Percentiles rank a stretch among this genome's conserved stretches.
These are phyloP conservation scores for Lipophrys pholis DNA, from an alignment of 2,113 vertebrate genomes.

Conservation along the genomic window DNA sequence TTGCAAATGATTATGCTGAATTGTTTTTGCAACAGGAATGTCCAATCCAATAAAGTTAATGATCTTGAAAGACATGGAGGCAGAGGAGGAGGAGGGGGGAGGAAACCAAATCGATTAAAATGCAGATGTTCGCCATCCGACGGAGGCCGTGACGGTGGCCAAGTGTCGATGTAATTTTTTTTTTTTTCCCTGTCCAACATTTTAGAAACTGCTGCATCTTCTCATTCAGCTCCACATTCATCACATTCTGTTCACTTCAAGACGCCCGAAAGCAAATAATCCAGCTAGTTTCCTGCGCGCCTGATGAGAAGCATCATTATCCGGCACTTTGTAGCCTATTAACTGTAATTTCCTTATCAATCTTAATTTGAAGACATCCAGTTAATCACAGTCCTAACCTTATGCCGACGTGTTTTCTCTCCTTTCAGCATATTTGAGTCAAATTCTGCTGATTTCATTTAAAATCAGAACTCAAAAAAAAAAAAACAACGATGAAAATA, in stretches of 20 bases:
- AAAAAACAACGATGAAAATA: too few species aligned
- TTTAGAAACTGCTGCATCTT: constrained; percentile 13
- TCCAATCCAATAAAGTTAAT: constrained; percentile 84
- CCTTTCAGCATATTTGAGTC: too few species aligned
- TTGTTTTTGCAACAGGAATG: constrained; percentile 84
- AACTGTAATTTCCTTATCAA: constrained; percentile 36
- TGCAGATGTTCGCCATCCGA: constrained; percentile 74
- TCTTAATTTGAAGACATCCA: constrained; percentile 31
- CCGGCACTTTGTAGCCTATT: constrained; percentile 6
- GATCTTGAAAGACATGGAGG: constrained; percentile 79
- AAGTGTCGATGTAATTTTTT: constrained; percentile 40
- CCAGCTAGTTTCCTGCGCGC: neutral
- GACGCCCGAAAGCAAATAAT: neutral
- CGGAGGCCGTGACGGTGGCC: constrained; percentile 30
- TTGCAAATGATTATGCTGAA: constrained; percentile 81
- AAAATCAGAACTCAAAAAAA: too few species aligned
- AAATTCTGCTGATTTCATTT: too few species aligned
- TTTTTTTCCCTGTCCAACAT: constrained; percentile 5
- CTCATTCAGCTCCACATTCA: constrained; percentile 2
- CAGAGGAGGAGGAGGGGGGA: constrained; percentile 31
- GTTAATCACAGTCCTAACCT: constrained; percentile 10
- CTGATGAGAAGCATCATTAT: constrained; percentile 47
- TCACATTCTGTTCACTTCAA: constrained; percentile 17
- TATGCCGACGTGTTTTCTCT: neutral
- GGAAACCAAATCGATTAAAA: constrained; percentile 72